Evolutionary conservation across 1,140 invertebrate genomes (phyloP).

Genomic region (Pteromalus puparum): DNA sequence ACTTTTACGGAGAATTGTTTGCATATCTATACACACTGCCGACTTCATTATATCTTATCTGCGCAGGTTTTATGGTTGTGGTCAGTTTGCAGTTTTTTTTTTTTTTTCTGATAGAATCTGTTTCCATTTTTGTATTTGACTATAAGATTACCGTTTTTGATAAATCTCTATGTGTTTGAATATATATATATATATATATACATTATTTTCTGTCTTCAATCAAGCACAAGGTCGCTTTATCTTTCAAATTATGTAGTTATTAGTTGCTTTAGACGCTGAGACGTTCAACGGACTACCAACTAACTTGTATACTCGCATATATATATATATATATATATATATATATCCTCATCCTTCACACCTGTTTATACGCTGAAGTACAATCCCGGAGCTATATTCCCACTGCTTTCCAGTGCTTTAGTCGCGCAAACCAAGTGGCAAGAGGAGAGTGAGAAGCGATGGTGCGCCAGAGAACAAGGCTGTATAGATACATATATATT

Average conservation of each 20-base stretch:
- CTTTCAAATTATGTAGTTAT: slow-evolving; percentile 61
- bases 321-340: slow-evolving; percentile 28
- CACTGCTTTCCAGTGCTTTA: slow-evolving; percentile 70
- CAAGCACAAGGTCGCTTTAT: slow-evolving; percentile 55
- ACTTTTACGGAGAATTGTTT: background rate
- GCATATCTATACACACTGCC: slow-evolving; percentile 23
- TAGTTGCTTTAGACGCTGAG: slow-evolving; percentile 65
- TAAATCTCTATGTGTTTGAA: slow-evolving; percentile 28
- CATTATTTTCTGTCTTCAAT: slow-evolving; percentile 21
- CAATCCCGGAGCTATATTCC: slow-evolving; percentile 57
- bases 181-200: background rate
- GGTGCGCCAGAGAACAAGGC: slow-evolving; percentile 26
- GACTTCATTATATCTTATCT: slow-evolving; percentile 27
- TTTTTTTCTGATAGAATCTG: background rate
- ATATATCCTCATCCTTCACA: slow-evolving; percentile 24
- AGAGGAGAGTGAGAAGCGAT: slow-evolving; percentile 52
- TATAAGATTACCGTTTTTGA: slow-evolving; percentile 43
- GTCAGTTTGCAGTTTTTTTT: slow-evolving; percentile 41
- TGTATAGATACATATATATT: slow-evolving; percentile 32
- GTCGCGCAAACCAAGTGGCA: slow-evolving; percentile 66
- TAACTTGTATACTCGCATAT: slow-evolving; percentile 45
- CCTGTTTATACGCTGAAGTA: slow-evolving; percentile 42
- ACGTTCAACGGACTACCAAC: slow-evolving; percentile 51
- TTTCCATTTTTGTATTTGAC: slow-evolving; percentile 56
- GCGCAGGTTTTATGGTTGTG: slow-evolving; percentile 25